Evolutionary conservation across 2,888 invertebrate species (phyloP).

Genomic region (Fragum sueziense): DNA sequence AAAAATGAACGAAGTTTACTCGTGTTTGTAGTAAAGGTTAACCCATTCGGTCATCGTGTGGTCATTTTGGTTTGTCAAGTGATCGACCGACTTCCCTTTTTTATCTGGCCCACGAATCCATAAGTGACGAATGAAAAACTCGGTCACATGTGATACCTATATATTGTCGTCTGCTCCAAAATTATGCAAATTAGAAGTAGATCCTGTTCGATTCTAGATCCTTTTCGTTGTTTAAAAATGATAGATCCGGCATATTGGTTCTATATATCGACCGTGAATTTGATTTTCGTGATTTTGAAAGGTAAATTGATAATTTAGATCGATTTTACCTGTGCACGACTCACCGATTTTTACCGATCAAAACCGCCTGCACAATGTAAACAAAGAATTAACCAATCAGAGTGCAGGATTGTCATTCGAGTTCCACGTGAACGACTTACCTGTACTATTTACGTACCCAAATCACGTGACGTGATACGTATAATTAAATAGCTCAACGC

Average conservation of each 20-base stretch:
- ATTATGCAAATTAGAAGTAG: not conserved
- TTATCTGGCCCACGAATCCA: not conserved
- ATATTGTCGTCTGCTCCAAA: conserved; percentile 9
- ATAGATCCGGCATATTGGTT: no score
- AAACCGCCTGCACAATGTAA: not conserved
- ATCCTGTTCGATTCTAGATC: no score
- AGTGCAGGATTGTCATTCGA: conserved; percentile 4
- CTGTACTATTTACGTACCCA: conserved; percentile 3
- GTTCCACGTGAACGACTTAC: conserved; percentile 24
- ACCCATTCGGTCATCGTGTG: not conserved
- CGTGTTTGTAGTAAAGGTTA: not conserved
- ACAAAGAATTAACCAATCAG: conserved; percentile 19
- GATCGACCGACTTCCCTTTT: not conserved
- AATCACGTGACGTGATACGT: not conserved
- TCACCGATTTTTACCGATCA: no score
- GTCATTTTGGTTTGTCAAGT: not conserved
- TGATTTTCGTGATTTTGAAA: no score
- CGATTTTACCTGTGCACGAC: no score
- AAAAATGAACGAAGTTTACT: not conserved
- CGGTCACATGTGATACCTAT: not conserved
- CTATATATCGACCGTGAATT: no score
- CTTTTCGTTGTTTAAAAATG: no score
- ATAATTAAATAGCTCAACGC: no score
- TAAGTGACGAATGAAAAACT: not conserved
- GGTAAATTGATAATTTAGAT: no score